Conservation (phyloP, 2,797 vertebrate species). For the Eulemur albifrons region DNA sequence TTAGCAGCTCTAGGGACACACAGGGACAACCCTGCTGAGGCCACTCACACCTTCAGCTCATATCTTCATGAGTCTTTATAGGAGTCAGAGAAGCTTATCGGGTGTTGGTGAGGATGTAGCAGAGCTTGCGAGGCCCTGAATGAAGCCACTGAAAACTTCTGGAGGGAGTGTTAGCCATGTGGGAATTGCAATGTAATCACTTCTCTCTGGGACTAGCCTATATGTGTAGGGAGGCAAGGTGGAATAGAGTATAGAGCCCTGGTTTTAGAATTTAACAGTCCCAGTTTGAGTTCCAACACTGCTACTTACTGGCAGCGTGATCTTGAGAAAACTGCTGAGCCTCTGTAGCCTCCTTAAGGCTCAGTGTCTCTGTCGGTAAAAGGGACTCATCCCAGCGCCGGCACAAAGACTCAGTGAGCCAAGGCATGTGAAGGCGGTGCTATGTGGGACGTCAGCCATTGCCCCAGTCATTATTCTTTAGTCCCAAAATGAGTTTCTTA, state of each 20-base stretch:
- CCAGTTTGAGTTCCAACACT: not conserved
- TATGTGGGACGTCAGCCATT: not conserved
- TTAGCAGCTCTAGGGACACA: not conserved
- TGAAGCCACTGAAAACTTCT: not conserved
- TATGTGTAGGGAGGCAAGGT: not conserved
- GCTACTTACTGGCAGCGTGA: not conserved
- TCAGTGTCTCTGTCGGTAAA: not conserved
- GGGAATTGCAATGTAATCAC: not conserved
- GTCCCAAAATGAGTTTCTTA: not conserved
- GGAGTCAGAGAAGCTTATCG: not conserved
- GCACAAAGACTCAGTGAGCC: not conserved
- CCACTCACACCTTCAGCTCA: not conserved
- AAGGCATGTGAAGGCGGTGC: rapidly evolving
- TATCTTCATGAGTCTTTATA: not conserved
- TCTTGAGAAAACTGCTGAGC: not conserved
- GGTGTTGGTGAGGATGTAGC: not conserved
- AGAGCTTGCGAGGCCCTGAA: not conserved
- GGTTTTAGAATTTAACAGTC: not conserved
- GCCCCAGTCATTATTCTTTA: not conserved
- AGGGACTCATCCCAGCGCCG: not conserved
- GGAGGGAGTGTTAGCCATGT: not conserved
- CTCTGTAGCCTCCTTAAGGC: not conserved
- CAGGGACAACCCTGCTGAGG: not conserved
- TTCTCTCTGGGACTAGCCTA: not conserved
- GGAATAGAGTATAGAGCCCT: not conserved